Percentiles rank a stretch among this genome's conserved stretches.
phyloP scores from a whole-genome alignment of 2,888 invertebrate species.

The Macropis europaea region DNA sequence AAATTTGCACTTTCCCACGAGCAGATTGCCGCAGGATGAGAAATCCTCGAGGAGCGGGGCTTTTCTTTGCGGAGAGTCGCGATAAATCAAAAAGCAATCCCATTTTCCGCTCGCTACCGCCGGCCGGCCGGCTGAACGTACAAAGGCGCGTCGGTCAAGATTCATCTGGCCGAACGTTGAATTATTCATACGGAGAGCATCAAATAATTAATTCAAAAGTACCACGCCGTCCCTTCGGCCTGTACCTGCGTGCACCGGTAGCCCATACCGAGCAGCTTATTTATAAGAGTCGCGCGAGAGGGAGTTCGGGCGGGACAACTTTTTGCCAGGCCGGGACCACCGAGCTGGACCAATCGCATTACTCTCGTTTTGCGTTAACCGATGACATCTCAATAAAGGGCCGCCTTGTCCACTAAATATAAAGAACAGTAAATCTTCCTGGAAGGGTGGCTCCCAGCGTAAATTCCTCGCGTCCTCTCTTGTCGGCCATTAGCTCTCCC shows the following conservation, averaged over 20 bases:
- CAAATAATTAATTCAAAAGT: conserved; percentile 70
- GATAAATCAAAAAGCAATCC: conserved; percentile 59
- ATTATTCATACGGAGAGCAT: conserved; percentile 67
- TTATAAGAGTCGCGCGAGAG: conserved; percentile 46
- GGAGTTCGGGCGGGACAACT: conserved; percentile 25
- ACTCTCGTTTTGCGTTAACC: conserved; percentile 54
- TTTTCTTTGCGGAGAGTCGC: conserved; percentile 16
- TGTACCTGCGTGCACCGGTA: conserved; percentile 26
- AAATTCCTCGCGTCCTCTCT: conserved; percentile 7
- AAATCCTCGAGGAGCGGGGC: neutral
- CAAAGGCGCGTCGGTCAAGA: conserved; percentile 35
- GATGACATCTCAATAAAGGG: conserved; percentile 57
- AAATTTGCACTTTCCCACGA: conserved; percentile 18
- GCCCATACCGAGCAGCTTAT: conserved; percentile 38
- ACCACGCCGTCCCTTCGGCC: conserved; percentile 53
- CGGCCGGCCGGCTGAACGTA: neutral
- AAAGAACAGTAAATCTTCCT: conserved; percentile 40
- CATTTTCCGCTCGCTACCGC: conserved; percentile 44
- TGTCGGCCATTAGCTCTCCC: neutral
- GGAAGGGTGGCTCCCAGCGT: conserved; percentile 7
- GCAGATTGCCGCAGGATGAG: neutral
- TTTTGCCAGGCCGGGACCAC: conserved; percentile 48
- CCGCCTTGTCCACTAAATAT: conserved; percentile 27
- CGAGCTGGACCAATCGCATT: conserved; percentile 50
- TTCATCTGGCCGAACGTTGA: conserved; percentile 55